phyloP scores from a whole-genome alignment of 2,888 invertebrate genomes.

The Stenurella melanura region DNA sequence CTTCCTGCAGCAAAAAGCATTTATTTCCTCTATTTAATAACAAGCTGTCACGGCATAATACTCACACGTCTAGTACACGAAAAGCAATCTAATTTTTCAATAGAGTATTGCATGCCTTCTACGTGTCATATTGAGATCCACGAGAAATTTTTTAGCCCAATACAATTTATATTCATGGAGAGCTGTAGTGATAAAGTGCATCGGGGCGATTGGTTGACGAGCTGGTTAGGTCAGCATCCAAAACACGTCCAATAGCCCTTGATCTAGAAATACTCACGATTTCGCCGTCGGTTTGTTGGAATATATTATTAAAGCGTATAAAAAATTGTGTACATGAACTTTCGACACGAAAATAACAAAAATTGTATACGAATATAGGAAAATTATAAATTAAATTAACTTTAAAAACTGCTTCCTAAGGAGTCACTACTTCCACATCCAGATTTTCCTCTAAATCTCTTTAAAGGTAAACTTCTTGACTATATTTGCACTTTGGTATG shows the following conservation, averaged over 20 bases:
- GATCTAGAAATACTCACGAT: not conserved
- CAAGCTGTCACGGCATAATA: slow-evolving; percentile 20
- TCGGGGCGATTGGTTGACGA: not conserved
- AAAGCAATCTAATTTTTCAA: slow-evolving; percentile 28
- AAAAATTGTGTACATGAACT: not conserved
- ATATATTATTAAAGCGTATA: not conserved
- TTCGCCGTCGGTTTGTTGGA: not conserved
- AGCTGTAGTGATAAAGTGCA: slow-evolving; percentile 30
- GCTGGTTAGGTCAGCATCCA: slow-evolving; percentile 8
- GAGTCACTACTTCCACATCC: no score
- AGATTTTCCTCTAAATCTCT: no score
- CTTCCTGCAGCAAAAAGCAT: slow-evolving; percentile 10
- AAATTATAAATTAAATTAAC: no score
- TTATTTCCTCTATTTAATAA: slow-evolving; percentile 10
- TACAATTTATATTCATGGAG: slow-evolving; percentile 39
- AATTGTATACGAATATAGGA: no score
- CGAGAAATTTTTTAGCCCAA: slow-evolving; percentile 8
- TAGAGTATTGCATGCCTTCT: slow-evolving; percentile 17
- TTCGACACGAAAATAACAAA: no score
- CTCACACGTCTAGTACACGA: slow-evolving; percentile 15
- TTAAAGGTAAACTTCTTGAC: no score
- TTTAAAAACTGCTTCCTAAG: no score
- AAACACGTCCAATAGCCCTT: not conserved
- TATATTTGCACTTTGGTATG: no score
- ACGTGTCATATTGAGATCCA: slow-evolving; percentile 9